phyloP scores from a whole-genome alignment of 2,113 vertebrate species.

The Engystomops pustulosus region DNA sequence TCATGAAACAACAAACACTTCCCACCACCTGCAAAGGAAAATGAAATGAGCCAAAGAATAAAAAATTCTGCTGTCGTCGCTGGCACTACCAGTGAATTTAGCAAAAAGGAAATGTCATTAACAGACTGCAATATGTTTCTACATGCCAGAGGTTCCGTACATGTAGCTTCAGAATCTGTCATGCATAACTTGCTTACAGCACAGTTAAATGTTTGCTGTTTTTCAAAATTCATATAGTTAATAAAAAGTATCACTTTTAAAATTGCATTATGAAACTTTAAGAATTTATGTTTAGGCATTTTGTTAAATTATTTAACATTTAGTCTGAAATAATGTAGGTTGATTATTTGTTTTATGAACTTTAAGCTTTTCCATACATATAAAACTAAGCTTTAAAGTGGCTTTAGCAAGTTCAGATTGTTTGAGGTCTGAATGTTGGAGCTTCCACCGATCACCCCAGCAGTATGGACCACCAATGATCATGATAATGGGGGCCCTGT shows the following conservation, averaged over 20 bases:
- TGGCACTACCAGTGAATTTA: slow-evolving; percentile 45
- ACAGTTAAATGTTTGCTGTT: slow-evolving; percentile 20
- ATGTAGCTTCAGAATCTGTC: slow-evolving; percentile 7
- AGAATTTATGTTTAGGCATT: background rate
- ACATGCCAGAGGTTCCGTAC: slow-evolving; percentile 30
- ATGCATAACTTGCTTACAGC: slow-evolving; percentile 34
- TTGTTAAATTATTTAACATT: no score
- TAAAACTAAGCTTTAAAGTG: no score
- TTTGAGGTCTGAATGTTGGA: no score
- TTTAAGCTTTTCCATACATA: no score
- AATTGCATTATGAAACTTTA: background rate
- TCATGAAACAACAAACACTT: slow-evolving; percentile 44
- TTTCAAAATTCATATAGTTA: background rate
- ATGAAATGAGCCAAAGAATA: slow-evolving; percentile 41
- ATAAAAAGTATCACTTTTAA: background rate
- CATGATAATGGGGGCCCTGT: no score
- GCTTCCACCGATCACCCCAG: no score
- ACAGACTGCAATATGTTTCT: slow-evolving; percentile 45
- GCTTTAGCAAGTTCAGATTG: no score
- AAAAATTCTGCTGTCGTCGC: slow-evolving; percentile 28
- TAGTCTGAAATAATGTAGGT: no score
- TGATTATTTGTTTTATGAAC: no score
- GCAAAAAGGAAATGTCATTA: slow-evolving; percentile 51
- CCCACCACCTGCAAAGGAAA: slow-evolving; percentile 45
- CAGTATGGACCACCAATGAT: no score